Conservation (phyloP, 2,113 vertebrate species). For the Bagarius yarrelli region DNA sequence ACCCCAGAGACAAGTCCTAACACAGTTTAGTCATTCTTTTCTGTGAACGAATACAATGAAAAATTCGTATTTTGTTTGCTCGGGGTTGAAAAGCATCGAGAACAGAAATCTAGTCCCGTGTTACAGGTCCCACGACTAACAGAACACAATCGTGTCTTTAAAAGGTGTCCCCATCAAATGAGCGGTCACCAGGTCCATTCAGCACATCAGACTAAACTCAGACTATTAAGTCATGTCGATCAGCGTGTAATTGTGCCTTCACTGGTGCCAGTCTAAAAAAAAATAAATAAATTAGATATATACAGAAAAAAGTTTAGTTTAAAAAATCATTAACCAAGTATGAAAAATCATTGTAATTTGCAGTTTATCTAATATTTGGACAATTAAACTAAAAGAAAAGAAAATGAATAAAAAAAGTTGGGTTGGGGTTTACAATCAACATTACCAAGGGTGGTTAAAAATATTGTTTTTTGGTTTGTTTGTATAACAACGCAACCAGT, state of each 20-base stretch:
- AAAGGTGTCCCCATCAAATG: conserved; percentile 32
- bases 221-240: not conserved
- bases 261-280: not conserved
- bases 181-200: not conserved
- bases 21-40: not conserved
- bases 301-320: no score
- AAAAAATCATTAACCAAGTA: no score
- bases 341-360: no score
- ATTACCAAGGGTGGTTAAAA: no score
- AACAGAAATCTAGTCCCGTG: not conserved
- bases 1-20: not conserved
- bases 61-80: not conserved
- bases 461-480: no score
- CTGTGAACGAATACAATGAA: not conserved
- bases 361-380: no score
- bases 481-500: no score
- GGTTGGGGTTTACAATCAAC: no score
- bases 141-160: not conserved
- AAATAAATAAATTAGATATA: no score
- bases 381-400: no score
- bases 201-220: conserved; percentile 10
- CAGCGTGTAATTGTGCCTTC: not conserved
- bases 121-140: not conserved
- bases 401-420: no score
- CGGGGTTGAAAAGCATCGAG: not conserved